Base-by-base conservation (phyloP, 2,113 vertebrate species). In the Coptodon rendalli region DNA sequence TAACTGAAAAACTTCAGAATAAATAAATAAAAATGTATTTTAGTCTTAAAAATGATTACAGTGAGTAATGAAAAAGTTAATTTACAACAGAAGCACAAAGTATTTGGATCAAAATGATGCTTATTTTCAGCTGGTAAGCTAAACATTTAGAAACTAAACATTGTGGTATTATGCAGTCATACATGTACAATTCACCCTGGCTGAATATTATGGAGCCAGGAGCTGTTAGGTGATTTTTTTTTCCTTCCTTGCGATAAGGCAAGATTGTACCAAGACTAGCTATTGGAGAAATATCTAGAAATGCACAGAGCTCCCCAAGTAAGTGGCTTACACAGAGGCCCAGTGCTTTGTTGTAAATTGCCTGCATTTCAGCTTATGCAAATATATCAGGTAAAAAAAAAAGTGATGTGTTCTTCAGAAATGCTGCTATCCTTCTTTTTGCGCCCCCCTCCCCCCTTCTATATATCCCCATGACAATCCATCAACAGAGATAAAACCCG, bases 401-500 rank as follows among this genome's bases (percentile, higher is more conserved):
- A 29, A 29, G 40, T 29, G 68, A 87, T 84, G 63, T 82, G 89
- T 89, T 85, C 80, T 87, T 81, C 36, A 59, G 40, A 80, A 71
- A 90, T 48, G 45, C 83, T 81, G 54, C 52, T 68, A 61, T 84
- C 24, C 2, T 82, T 86, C n/a, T 76, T 68, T 45, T 73, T 50
- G 16, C 3, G n/a, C 6, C 3, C 84, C 19, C 38, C 34, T 5
- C 13, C 13, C 22, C 7, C 7, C 9, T 36, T 48, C 68, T 71
- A n/a, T 83, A 86, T 63, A 91, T 90, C 80, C 86, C 88, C 88
- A 57, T 91, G 87, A 93, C 93, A 91, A 93, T 94, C 91, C 88
- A 92, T 94, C 92, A 95, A 45, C 81, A 81, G 81, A 93, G 91
- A 94, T 93, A 93, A 93, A 94, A 91, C 73, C 81, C 81, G 29